These are phyloP conservation scores for Garrulus glandarius DNA, from an alignment of 2,797 vertebrate genomes.

Conservation along the genomic window DNA sequence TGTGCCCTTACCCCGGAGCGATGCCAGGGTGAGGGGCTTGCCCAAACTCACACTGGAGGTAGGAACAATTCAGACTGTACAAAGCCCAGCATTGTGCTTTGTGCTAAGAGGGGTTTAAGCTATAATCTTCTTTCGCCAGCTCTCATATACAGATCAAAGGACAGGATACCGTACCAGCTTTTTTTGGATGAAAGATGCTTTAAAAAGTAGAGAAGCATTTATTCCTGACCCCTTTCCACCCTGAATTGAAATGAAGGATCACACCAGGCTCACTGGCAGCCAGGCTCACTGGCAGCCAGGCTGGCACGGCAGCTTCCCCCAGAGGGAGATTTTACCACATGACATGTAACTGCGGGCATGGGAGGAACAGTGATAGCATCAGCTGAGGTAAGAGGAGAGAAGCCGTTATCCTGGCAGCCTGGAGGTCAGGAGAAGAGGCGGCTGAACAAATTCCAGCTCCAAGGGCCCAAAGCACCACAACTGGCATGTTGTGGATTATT, in stretches of 20 bases:
- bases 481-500: accelerated
- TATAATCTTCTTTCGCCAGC: neutral
- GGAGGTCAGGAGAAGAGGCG: neutral
- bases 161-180: neutral
- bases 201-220: neutral
- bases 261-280: accelerated
- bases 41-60: accelerated
- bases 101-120: neutral
- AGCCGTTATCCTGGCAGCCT: neutral
- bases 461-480: neutral
- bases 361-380: slow-evolving; percentile 37
- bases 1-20: accelerated
- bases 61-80: neutral
- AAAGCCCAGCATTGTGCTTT: neutral
- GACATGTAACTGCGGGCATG: neutral
- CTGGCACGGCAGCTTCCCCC: neutral
- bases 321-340: neutral
- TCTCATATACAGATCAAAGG: neutral
- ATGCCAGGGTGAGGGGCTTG: accelerated
- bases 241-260: neutral
- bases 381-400: slow-evolving; percentile 17
- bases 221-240: neutral
- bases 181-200: neutral
- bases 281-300: neutral
- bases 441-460: neutral